Percentiles rank a stretch among this genome's conserved stretches.
Conservation (phyloP, 2,113 vertebrate genomes). For the Sebastes fasciatus region DNA sequence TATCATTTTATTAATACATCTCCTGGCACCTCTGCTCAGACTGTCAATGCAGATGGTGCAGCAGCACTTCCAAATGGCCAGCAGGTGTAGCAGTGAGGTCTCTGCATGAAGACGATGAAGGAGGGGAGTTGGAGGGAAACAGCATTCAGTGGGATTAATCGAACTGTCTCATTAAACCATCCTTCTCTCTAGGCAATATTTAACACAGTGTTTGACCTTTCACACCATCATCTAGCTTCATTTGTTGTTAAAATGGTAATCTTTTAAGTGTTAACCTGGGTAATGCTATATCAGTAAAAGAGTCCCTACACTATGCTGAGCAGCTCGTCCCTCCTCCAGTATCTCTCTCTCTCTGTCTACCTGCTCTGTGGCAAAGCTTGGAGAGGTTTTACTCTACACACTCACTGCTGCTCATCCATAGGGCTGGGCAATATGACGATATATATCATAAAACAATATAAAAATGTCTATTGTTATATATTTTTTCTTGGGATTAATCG, state of each 20-base stretch:
- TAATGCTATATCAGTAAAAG: not conserved
- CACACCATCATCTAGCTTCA: constrained; percentile 17
- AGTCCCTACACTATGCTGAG: not conserved
- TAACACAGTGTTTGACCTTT: constrained; percentile 41
- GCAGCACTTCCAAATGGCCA: constrained; percentile 62
- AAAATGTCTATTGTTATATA: too few species aligned
- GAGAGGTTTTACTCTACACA: not conserved
- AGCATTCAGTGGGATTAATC: constrained; percentile 55
- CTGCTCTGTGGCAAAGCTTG: not conserved
- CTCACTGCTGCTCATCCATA: constrained; percentile 3
- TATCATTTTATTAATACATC: constrained; percentile 35
- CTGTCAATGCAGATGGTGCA: constrained; percentile 15
- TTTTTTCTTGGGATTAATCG: too few species aligned
- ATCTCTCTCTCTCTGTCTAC: not conserved
- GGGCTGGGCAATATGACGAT: too few species aligned
- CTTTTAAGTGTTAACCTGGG: not conserved
- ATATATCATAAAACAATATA: too few species aligned
- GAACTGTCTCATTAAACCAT: constrained; percentile 36
- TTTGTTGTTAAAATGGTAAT: constrained; percentile 14
- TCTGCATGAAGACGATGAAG: constrained; percentile 46
- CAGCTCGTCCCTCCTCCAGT: constrained; percentile 2
- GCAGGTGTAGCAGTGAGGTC: constrained; percentile 80
- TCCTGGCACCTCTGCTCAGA: constrained; percentile 11
- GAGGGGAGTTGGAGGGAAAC: constrained; percentile 26
- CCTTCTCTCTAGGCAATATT: constrained; percentile 26